Conservation (phyloP, 2,113 vertebrate species). For the Myrmecobius fasciatus region DNA sequence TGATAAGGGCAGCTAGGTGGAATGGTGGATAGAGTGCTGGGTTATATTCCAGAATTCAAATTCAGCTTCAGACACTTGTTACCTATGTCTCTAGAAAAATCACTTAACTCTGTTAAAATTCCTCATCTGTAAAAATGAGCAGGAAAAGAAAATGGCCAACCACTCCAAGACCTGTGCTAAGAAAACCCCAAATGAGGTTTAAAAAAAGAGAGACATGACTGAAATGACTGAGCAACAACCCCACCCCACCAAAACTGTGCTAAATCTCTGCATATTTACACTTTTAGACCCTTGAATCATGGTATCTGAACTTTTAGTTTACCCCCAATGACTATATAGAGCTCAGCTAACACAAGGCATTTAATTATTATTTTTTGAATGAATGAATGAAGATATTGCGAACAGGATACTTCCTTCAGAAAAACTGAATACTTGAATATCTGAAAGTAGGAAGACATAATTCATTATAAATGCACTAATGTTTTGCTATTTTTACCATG, state of each 20-base stretch:
- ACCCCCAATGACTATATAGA: background rate
- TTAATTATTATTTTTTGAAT: background rate
- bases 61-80: background rate
- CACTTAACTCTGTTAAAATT: background rate
- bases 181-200: background rate
- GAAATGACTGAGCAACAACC: background rate
- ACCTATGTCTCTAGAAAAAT: background rate
- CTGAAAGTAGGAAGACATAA: background rate
- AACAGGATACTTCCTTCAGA: background rate
- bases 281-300: background rate
- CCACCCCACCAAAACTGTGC: background rate
- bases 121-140: background rate
- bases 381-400: background rate
- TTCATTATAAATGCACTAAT: background rate
- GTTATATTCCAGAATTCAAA: background rate
- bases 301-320: background rate
- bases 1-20: background rate
- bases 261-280: background rate
- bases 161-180: background rate
- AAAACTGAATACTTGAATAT: background rate
- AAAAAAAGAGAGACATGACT: background rate
- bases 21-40: background rate
- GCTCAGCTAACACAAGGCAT: background rate
- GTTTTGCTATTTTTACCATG: background rate
- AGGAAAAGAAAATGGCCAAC: background rate